Evolutionary conservation across 2,113 vertebrate genomes (phyloP), one percentile per base, ranked within the genome.

Genomic region (Herpetotheres cachinnans): DNA sequence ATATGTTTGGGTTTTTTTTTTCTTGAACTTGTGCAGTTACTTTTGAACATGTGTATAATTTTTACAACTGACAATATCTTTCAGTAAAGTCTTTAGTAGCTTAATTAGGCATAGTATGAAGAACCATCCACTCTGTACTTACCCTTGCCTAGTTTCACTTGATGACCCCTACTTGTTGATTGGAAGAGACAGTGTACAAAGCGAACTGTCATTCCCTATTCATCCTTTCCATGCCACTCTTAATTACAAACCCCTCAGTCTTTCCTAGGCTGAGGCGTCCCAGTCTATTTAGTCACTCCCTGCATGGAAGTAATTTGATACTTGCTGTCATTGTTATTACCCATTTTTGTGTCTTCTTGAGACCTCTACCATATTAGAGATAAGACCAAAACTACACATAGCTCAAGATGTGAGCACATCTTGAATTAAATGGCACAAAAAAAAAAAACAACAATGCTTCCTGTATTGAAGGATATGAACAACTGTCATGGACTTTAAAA

Each of bases 151-250:
- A 7, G n/a, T 59, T 71, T 62, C 76, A 49, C 16, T 4, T 55
- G 59, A 32, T 89, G 93, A 91, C 77, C 25, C 6, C 20, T 92
- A 55, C 71, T 78, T 86, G 93, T 81, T 71, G 80, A 95, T 86
- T 94, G 91, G 89, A 94, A 94, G 46, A 91, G 94, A 91, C 93
- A 92, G 65, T 21, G 44, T 78, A 93, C 95, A 82, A 94, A 90
- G 80, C 62, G 83, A 86, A 58, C 72, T 94, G 93, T 79, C 69
- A 0, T 71, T 95, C 52, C 50, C 61, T 47, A 25, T 93, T 58
- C 55, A 67, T 94, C 44, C 56, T 40, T 78, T 58, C 59, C 25
- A 24, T 67, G 91, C 47, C 69, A 50, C 42, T 95, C 62, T 10
- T 62, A 42, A 89, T 94, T 94, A 67, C 7, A 3, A 46, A 9